Conservation (phyloP, 2,113 vertebrate species). For the Jaculus jaculus region DNA sequence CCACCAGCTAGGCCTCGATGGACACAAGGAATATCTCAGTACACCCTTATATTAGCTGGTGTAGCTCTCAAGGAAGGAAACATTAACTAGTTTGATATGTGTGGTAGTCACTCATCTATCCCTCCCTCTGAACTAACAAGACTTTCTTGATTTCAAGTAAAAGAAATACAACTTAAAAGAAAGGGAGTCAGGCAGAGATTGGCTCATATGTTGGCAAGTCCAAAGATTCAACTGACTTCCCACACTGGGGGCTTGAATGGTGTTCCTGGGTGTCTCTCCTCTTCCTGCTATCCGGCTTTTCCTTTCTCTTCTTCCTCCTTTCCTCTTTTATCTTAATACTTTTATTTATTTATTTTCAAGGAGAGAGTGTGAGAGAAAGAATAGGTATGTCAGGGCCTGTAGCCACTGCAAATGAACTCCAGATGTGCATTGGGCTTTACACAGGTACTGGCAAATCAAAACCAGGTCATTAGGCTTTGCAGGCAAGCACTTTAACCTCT, state of each 20-base stretch:
- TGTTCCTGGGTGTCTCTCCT: neutral
- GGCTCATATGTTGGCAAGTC: neutral
- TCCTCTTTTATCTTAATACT: too few species aligned
- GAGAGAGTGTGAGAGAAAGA: too few species aligned
- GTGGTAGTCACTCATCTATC: neutral
- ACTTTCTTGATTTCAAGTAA: neutral
- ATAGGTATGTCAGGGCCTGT: too few species aligned
- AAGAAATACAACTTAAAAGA: neutral
- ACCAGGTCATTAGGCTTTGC: too few species aligned
- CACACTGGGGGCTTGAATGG: neutral
- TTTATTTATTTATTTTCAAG: too few species aligned
- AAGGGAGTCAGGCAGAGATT: neutral
- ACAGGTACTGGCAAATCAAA: too few species aligned
- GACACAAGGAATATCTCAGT: conserved; percentile 50
- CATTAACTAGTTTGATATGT: neutral
- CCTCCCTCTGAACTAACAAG: neutral
- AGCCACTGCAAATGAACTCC: too few species aligned
- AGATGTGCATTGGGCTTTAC: too few species aligned
- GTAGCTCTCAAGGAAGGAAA: conserved; percentile 45
- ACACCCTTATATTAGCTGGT: conserved; percentile 36
- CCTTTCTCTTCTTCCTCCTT: neutral
- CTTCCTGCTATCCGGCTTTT: neutral
- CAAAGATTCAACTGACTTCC: neutral
- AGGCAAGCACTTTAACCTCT: too few species aligned
- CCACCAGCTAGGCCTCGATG: conserved; percentile 33